Base-by-base conservation (phyloP, 2,797 vertebrate genomes). In the Rousettus madagascariensis region DNA sequence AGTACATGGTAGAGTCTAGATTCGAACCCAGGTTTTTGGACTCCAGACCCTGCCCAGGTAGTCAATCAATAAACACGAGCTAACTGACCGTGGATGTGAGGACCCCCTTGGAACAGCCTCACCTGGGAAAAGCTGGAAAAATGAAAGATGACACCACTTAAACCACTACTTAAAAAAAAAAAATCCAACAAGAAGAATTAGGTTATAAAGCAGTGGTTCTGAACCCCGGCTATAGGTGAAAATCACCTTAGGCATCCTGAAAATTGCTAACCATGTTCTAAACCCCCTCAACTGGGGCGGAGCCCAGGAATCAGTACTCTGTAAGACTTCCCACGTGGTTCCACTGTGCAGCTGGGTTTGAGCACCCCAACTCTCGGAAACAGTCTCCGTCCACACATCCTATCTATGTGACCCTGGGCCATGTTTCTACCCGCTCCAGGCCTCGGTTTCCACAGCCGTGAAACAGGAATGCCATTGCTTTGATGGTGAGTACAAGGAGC, bases 381-480 rank as follows among this genome's bases (percentile, higher is more conserved):
- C 12, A 36, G 30, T 41, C 30, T 36, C 0, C 55, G 33, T 28
- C 9, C 26, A 9, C 10, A 8, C 1, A 0, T 30, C n/a, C 51
- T 17, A 17, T 26, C 87, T 12, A 2, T 7, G 8, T 22, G 85
- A 41, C 38, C 65, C 43, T 11, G 36, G 15, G 30, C 46, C 20
- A 5, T 43, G 9, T 1, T 8, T 46, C 69, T 20, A 2, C 15
- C 57, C 26, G 33, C 33, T 49, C 2, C 5, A 2, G 3, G 38
- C 46, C 61, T 91, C 46, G 1, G n/a, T 87, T 26, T 77, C 55
- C 55, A 33, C 3, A 20, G 41, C 57, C 15, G 10, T 9, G 33
- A 38, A 28, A 19, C 6, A 11, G 74, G 61, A 7, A 8, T 4
- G 0, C 38, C 12, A 2, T 3, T 4, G 7, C 26, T 38, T 2